These are phyloP conservation scores for Caenorhabditis afra DNA, from an alignment of 2,888 invertebrate species.

Conservation along the genomic window DNA sequence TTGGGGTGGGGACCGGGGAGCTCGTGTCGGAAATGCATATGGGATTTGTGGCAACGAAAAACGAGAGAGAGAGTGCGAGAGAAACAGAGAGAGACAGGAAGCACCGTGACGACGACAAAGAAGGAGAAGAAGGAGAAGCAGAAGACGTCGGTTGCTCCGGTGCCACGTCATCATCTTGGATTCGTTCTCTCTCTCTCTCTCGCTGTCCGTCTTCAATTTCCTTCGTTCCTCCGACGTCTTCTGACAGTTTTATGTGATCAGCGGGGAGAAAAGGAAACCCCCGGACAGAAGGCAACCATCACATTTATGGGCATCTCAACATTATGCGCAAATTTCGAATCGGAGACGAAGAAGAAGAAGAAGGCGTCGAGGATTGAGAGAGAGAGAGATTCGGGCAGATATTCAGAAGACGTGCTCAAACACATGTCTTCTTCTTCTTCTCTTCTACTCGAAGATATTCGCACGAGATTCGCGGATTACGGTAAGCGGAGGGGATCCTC, in stretches of 20 bases:
- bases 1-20: too few species aligned
- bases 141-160: not conserved
- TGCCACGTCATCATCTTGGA: not conserved
- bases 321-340: slow-evolving; percentile 50
- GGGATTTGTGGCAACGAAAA: slow-evolving; percentile 17
- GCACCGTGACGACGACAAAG: not conserved
- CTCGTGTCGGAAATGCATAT: slow-evolving; percentile 31
- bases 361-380: not conserved
- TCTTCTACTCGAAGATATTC: not conserved
- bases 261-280: slow-evolving; percentile 15
- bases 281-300: slow-evolving; percentile 27
- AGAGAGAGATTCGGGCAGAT: not conserved
- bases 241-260: slow-evolving; percentile 61
- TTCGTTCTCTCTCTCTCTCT: slow-evolving; percentile 36
- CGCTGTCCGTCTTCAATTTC: not conserved
- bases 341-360: slow-evolving; percentile 8
- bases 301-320: slow-evolving; percentile 57
- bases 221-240: not conserved
- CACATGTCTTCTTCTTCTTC: not conserved
- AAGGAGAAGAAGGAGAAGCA: not conserved
- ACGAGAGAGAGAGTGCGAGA: not conserved
- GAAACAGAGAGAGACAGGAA: not conserved
- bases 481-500: too few species aligned
- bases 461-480: not conserved
- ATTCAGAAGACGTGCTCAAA: slow-evolving; percentile 1